These are phyloP conservation scores for Psittacula echo DNA, from an alignment of 2,797 vertebrate genomes.

Conservation along the genomic window DNA sequence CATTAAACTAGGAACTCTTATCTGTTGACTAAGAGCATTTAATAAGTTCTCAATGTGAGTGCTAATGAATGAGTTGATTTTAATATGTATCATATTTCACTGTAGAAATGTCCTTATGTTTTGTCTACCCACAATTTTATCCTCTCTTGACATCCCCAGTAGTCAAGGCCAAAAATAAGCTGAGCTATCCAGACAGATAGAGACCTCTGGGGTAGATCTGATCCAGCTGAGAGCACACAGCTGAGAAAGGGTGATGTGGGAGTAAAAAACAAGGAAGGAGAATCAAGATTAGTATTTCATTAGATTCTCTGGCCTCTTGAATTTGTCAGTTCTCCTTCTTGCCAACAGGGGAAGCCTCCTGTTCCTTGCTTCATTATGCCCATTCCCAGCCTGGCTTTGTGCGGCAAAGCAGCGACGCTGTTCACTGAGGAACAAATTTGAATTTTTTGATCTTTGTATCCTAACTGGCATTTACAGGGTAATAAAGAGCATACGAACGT, in stretches of 20 bases:
- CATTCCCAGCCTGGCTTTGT: neutral
- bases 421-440: neutral
- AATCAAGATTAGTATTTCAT: neutral
- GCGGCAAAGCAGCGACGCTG: accelerated
- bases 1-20: slow-evolving; percentile 38
- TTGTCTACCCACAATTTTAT: slow-evolving; percentile 39
- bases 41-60: slow-evolving; percentile 64
- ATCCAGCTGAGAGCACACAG: neutral
- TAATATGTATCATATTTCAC: slow-evolving; percentile 64
- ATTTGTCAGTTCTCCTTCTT: neutral
- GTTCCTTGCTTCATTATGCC: neutral
- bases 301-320: neutral
- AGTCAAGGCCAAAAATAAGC: slow-evolving; percentile 39
- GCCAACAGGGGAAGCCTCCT: neutral
- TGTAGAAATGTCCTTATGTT: slow-evolving; percentile 54
- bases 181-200: neutral
- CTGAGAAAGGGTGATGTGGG: neutral
- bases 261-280: neutral
- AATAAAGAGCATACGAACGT: slow-evolving; percentile 1
- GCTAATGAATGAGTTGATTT: slow-evolving; percentile 73
- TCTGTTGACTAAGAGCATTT: slow-evolving; percentile 55
- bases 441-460: neutral
- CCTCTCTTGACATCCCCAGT: slow-evolving; percentile 49
- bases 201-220: neutral
- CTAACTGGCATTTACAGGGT: neutral